Evolutionary conservation across 2,888 invertebrate species (phyloP), one percentile per base, ranked within the genome.

Genomic region (Orchestes rusci): DNA sequence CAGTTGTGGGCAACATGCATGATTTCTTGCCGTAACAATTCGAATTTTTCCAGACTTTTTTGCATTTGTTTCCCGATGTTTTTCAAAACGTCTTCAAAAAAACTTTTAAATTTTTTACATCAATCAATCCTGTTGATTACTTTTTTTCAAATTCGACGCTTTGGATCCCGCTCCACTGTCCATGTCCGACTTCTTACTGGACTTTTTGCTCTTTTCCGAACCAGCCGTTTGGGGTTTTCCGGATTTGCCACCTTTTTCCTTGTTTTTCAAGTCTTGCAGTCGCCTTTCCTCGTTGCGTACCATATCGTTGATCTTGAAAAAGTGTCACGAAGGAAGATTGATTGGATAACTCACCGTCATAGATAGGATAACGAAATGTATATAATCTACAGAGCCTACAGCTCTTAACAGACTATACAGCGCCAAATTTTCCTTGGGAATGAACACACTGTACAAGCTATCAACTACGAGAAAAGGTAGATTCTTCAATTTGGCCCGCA

Each of bases 391-490:
- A 48, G 64, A 58, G 17, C 63, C 64, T 16, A 58, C 50, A 2
- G 59, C 60, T 45, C 53, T 54, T 28, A 68, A 41, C 12, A 68
- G 35, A 38, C 52, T 54, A 38, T 58, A 53, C 15, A 66, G 50
- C 8, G 59, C 57, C 3, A 58, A 20, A 16, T 53, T 44, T 4
- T 59, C 56, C 15, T 56, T 53, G 4, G 50, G 42, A 8, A 68
- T 42, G 45, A 68, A 67, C 4, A 52, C 50, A 41, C 64, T 66
- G 12, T 58, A 27, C 16, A 69, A 52, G 18, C 61, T 60, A 47
- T 67, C 66, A 8, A 68, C 58, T 5, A 68, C 53, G 17, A 67
- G 12, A 16, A 60, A 31, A 20, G 41, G 17, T 34, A 44, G 47
- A 10, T 39, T 38, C 16, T 35, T 42, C 17, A 65, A 36, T 46